A percentile compares a stretch with the other conserved stretches of the same genome.
Conservation (phyloP, 92 coral and sea anemone species). For the Parazoanthus darwini region DNA sequence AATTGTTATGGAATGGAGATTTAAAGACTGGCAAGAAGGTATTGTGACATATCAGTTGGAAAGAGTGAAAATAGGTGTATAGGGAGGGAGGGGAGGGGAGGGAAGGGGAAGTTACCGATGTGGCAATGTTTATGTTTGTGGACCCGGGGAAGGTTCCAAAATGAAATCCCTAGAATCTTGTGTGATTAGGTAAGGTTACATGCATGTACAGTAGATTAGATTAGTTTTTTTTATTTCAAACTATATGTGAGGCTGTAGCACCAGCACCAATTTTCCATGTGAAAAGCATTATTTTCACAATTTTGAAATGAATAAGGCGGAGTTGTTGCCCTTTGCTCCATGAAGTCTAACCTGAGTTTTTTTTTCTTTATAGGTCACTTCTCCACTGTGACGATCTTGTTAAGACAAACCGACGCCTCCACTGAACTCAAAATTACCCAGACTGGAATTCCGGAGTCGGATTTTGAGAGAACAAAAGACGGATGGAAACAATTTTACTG, state of each 20-base stretch:
- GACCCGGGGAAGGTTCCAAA: no score
- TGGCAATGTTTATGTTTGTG: no score
- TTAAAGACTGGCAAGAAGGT: slow-evolving; percentile 95
- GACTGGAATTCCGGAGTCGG: slow-evolving; percentile 88
- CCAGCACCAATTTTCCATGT: no score
- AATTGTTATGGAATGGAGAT: slow-evolving; percentile 95
- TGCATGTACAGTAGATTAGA: no score
- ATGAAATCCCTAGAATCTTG: no score
- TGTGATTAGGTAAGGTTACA: no score
- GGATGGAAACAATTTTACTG: slow-evolving; percentile 97
- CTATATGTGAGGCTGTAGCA: no score
- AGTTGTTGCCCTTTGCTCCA: neutral
- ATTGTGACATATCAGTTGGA: neutral
- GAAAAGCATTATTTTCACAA: no score
- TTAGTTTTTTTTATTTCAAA: no score
- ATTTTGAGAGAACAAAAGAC: slow-evolving; percentile 81
- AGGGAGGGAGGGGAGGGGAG: no score
- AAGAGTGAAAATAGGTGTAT: no score
- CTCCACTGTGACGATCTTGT: slow-evolving; percentile 78
- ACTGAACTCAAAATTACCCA: slow-evolving; percentile 83
- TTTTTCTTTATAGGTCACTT: slow-evolving; percentile 71
- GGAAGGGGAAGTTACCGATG: neutral
- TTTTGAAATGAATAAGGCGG: neutral
- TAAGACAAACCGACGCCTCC: slow-evolving; percentile 82
- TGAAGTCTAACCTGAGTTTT: neutral